These are phyloP conservation scores for Vultur gryphus DNA, from an alignment of 2,797 vertebrate genomes.

Conservation along the genomic window DNA sequence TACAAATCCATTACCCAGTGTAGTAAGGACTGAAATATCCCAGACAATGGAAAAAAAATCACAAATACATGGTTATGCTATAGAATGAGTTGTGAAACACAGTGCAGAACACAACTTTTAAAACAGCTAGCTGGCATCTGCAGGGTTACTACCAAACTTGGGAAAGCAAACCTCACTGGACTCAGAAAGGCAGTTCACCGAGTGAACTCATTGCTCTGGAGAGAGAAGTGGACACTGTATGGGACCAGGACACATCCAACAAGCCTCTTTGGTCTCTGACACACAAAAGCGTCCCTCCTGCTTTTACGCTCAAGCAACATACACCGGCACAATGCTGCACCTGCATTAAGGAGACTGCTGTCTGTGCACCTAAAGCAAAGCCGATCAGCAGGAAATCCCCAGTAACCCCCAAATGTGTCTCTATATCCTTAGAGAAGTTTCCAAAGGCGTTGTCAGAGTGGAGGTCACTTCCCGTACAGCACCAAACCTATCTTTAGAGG, in stretches of 20 bases:
- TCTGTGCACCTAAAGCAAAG: background rate
- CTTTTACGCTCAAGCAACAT: background rate
- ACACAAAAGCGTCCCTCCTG: accelerated
- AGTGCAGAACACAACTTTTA: background rate
- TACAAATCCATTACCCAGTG: background rate
- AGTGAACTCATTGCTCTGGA: background rate
- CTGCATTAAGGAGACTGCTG: too few relatives aligned
- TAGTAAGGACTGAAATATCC: background rate
- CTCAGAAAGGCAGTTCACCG: background rate
- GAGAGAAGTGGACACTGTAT: accelerated
- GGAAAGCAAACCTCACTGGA: background rate
- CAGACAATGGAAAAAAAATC: background rate
- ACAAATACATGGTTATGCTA: background rate
- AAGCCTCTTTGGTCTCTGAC: accelerated
- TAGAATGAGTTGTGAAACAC: background rate
- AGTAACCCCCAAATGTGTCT: background rate
- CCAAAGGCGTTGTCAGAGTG: accelerated
- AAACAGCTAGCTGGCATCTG: background rate
- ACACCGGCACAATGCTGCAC: accelerated
- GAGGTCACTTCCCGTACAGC: too few relatives aligned
- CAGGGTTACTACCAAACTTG: background rate
- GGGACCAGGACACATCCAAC: background rate
- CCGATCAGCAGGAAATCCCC: background rate
- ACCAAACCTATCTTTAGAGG: background rate
- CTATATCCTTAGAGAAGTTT: background rate